Evolutionary conservation across 2,113 vertebrate genomes (phyloP).

Genomic region (Phylloscopus trochiloides): DNA sequence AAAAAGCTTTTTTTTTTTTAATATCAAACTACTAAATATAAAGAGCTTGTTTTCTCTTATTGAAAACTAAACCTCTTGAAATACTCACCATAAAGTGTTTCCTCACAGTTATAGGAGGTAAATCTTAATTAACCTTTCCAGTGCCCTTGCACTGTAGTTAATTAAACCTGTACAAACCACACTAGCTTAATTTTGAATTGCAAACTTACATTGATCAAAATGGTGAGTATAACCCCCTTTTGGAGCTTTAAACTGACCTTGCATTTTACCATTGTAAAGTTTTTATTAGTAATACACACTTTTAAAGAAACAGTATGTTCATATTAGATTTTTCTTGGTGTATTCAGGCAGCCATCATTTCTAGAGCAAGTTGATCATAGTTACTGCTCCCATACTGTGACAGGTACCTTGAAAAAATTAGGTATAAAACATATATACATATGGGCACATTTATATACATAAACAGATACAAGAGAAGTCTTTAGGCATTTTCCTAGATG

Average conservation of each 20-base stretch:
- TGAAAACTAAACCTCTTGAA: constrained; percentile 10
- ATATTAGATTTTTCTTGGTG: neutral
- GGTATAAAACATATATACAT: too few relatives aligned
- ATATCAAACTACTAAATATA: neutral
- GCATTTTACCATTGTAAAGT: neutral
- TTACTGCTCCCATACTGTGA: neutral
- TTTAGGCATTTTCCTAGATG: neutral
- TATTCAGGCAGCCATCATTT: neutral
- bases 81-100: neutral
- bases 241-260: neutral
- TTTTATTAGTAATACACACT: neutral
- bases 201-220: neutral
- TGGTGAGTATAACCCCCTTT: neutral
- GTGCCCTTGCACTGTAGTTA: constrained; percentile 32
- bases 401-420: neutral
- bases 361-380: neutral
- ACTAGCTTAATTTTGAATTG: neutral
- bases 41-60: neutral
- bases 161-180: constrained; percentile 30
- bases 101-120: neutral
- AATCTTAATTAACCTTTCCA: constrained; percentile 55
- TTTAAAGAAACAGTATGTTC: neutral
- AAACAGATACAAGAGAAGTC: neutral
- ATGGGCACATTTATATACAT: neutral
- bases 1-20: neutral